These are phyloP conservation scores for Squalus acanthias DNA, from an alignment of 2,797 vertebrate genomes.

Conservation along the genomic window DNA sequence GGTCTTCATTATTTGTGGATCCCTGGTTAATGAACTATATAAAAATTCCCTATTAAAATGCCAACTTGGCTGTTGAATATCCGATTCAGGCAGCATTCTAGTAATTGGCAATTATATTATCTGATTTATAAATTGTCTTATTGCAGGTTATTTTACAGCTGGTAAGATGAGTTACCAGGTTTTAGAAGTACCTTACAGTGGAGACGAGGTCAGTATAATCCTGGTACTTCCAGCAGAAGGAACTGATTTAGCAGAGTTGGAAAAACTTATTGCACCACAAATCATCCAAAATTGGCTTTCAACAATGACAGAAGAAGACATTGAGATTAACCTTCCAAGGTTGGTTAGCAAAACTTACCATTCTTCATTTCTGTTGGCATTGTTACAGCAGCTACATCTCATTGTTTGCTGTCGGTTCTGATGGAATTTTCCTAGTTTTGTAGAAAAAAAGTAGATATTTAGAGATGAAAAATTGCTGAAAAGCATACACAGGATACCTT, in stretches of 20 bases:
- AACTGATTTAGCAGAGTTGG: constrained; percentile 41
- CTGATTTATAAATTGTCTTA: constrained; percentile 44
- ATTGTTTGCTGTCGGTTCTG: neutral
- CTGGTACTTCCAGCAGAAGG: constrained; percentile 48
- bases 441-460: neutral
- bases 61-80: constrained; percentile 16
- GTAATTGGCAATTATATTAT: constrained; percentile 49
- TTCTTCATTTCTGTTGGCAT: neutral
- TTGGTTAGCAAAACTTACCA: constrained; percentile 33
- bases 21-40: neutral
- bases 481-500: neutral
- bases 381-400: too few species aligned
- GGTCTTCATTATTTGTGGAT: neutral
- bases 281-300: constrained; percentile 45
- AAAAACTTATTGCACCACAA: constrained; percentile 43
- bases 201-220: constrained; percentile 46
- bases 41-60: neutral
- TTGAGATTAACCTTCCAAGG: constrained; percentile 50
- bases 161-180: constrained; percentile 43
- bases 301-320: constrained; percentile 44
- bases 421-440: neutral
- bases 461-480: neutral
- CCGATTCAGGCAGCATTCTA: constrained; percentile 16
- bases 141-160: constrained; percentile 49
- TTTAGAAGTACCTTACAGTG: constrained; percentile 50